Base-by-base conservation (phyloP, 1,140 invertebrate genomes). In the Leptinotarsa defecta region DNA sequence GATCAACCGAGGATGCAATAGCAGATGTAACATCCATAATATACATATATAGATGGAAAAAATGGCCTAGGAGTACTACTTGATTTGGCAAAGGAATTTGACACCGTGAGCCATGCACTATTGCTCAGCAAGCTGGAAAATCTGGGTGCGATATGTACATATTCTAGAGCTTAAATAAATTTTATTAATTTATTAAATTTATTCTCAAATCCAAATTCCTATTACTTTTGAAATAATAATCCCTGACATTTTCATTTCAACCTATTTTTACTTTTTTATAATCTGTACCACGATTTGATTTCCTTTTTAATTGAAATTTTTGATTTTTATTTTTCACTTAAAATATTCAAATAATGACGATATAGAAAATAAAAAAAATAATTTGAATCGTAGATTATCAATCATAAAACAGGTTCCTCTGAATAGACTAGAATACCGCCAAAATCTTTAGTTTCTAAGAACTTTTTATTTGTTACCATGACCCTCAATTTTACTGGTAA, bases 271-370 rank as follows among this genome's bases (percentile, higher is more conserved):
- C 87, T 86, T 86, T 84, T 83, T 81, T 84, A 87, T 87, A 84
- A 84, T 85, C 87, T 89, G 82, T 86, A 90, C 86, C 86, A 89
- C 89, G 89, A 90, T 87, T 86, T 89, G 87, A 89, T 83, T 83
- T 88, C 83, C 82, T 82, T 83, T 86, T 77, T 79, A 79, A 78
- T 82, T 82, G 79, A 83, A 87, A 86, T 84, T 85, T 82, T 85
- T 80, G 85, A 86, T 85, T 84, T 86, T 86, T 87, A 84, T 83
- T 83, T 85, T 86, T 85, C 83, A 87, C 79, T 81, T 82, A 87
- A 87, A 88, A 87, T 86, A 86, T 85, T 87, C 85, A 86, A 85
- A 84, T 83, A 85, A 90, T 87, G 85, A 87, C 85, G 86, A 86
- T 88, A 89, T 87, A 88, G 81, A 89, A 87, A 86, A 84, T 87